These are phyloP conservation scores for Imbricaverruca yamaguchii DNA, from an alignment of 2,888 invertebrate species.

Conservation along the genomic window DNA sequence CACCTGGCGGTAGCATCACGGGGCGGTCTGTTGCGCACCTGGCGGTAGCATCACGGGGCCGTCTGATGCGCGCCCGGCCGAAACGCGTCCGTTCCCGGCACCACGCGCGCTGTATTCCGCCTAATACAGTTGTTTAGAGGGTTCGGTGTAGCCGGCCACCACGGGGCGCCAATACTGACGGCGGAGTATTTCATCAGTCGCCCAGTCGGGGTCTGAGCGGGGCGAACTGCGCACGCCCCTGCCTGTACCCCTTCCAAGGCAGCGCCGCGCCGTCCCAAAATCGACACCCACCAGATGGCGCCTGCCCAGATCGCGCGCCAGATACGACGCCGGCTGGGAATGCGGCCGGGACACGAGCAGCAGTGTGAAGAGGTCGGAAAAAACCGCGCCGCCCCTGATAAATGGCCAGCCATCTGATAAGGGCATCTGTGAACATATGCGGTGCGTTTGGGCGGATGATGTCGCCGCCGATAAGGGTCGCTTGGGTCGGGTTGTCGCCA, in stretches of 20 bases:
- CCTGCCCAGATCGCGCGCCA: not conserved
- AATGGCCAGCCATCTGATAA: not conserved
- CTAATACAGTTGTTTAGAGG: conserved; percentile 13
- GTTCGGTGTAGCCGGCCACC: not conserved
- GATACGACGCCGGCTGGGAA: not conserved
- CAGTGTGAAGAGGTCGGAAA: not conserved
- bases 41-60: not conserved
- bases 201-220: not conserved
- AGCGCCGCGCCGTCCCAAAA: not conserved
- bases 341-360: not conserved
- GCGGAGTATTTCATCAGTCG: conserved; percentile 10
- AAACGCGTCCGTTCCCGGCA: too few species aligned
- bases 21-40: not conserved
- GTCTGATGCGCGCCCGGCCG: not conserved
- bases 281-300: not conserved
- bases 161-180: not conserved
- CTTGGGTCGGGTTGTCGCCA: not conserved
- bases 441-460: not conserved
- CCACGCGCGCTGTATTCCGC: not conserved
- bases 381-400: not conserved
- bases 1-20: not conserved
- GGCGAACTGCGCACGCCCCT: not conserved
- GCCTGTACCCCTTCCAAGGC: not conserved
- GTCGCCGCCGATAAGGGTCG: not conserved
- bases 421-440: conserved; percentile 1